Percentiles rank a stretch among this genome's conserved stretches.
These are phyloP conservation scores for Papilio machaon DNA, from an alignment of 1,140 invertebrate genomes.

Conservation along the genomic window DNA sequence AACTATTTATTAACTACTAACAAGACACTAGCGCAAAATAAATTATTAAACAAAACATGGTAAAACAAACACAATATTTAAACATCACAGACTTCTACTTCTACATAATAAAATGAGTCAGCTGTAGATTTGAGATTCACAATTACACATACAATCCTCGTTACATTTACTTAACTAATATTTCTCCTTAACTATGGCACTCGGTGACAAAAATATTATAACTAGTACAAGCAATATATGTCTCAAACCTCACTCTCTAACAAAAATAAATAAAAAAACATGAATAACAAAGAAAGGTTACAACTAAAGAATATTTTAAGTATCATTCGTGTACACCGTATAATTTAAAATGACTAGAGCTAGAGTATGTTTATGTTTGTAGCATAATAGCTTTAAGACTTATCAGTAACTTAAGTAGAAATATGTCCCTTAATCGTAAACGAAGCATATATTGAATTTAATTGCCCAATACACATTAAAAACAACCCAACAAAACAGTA, in stretches of 20 bases:
- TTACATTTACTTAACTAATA: conserved; percentile 64
- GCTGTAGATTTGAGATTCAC: conserved; percentile 65
- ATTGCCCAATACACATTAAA: not conserved
- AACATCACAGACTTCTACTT: conserved; percentile 77
- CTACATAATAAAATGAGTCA: conserved; percentile 65
- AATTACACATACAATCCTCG: conserved; percentile 41
- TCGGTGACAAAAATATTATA: conserved; percentile 47
- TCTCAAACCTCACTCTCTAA: not conserved
- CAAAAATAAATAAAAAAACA: not conserved
- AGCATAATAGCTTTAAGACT: not conserved
- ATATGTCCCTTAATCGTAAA: not conserved
- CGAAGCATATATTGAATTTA: not conserved
- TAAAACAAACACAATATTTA: conserved; percentile 65
- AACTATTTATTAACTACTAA: conserved; percentile 39
- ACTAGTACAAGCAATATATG: not conserved
- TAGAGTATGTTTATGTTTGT: conserved; percentile 3
- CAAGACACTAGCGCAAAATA: conserved; percentile 48
- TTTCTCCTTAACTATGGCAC: conserved; percentile 66
- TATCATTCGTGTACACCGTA: not conserved
- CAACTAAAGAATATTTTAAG: conserved; percentile 1
- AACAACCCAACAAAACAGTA: not conserved
- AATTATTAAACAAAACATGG: conserved; percentile 48
- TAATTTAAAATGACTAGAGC: not conserved
- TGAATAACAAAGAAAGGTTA: not conserved
- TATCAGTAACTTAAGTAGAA: not conserved